Base-by-base conservation (phyloP, 2,888 invertebrate genomes). In the Campopleginae sp. region DNA sequence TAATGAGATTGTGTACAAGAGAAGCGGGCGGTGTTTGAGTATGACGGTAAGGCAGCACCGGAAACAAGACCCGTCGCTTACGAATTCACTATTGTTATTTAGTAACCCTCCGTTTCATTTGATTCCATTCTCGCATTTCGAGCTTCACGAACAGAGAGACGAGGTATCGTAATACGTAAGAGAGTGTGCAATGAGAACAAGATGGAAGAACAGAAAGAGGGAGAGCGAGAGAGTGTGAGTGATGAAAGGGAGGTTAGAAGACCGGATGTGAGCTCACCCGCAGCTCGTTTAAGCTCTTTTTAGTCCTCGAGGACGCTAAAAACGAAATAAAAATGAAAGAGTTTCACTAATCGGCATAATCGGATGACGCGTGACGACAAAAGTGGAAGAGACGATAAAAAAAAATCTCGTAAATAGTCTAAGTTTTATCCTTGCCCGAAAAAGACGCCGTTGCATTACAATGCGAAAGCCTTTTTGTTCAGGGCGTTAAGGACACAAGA, bases 1-100 rank as follows among this genome's bases (percentile, higher is more conserved):
- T 83, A 79, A 79, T 51, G 72, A 77, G 54, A 80, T 58, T 77
- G 80, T 46, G 54, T 71, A n/a, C 19, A 23, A 44, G 70, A 70
- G 66, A 74, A 54, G 51, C 61, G 51, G 66, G 68, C n/a, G 19
- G 46, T 38, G 77, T 33, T 38, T 61, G 74, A 76, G 54, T 46
- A 58, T 48, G 74, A 48, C 74, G 61, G 68, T 72, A 85, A 82
- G 38, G 51, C 61, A 48, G 80, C 90, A 91, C 91, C 92, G 93
- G 93, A 93, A 93, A 92, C 90, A 92, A 92, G 91, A 92, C 88
- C 89, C 90, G 90, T 90, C 91, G 91, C 92, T 90, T 91, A 92
- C 92, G 91, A 92, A 92, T 92, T 90, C 91, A 92, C 92, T 89
- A 93, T 93, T 93, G 93, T 93, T 91, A 92, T 91, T 92, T 91